These are phyloP conservation scores for Girardinus metallicus DNA, from an alignment of 2,797 vertebrate species.

Conservation along the genomic window DNA sequence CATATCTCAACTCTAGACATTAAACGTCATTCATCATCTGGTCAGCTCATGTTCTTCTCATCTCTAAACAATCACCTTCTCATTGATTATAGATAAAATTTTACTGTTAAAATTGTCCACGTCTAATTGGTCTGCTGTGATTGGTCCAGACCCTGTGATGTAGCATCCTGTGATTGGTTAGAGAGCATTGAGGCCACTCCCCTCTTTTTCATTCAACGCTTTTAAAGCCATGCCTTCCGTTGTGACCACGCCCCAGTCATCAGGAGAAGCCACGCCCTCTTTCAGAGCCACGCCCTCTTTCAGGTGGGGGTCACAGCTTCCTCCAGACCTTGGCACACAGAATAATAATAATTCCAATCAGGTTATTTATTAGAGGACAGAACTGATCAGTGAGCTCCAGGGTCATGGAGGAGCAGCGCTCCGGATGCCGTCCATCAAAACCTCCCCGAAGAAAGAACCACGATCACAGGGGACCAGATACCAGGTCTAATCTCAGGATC, in stretches of 20 bases:
- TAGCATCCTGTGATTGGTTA: conserved; percentile 36
- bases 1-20: neutral
- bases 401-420: neutral
- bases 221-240: conserved; percentile 48
- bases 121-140: neutral
- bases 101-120: neutral
- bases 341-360: neutral
- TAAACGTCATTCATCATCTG: neutral
- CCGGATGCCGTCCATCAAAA: neutral
- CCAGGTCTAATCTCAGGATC: neutral
- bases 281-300: conserved; percentile 17
- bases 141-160: conserved; percentile 4
- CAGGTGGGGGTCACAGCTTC: neutral
- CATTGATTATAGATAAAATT: neutral
- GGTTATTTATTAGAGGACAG: neutral
- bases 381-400: neutral
- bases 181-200: conserved; percentile 61
- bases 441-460: too few species aligned
- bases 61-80: conserved; percentile 3
- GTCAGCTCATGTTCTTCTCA: neutral
- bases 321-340: conserved; percentile 37
- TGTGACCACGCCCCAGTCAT: neutral
- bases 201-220: conserved; percentile 59
- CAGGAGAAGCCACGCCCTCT: neutral
- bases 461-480: too few species aligned